These are phyloP conservation scores for Spermophilus dauricus DNA, from an alignment of 2,113 vertebrate genomes.

Conservation along the genomic window DNA sequence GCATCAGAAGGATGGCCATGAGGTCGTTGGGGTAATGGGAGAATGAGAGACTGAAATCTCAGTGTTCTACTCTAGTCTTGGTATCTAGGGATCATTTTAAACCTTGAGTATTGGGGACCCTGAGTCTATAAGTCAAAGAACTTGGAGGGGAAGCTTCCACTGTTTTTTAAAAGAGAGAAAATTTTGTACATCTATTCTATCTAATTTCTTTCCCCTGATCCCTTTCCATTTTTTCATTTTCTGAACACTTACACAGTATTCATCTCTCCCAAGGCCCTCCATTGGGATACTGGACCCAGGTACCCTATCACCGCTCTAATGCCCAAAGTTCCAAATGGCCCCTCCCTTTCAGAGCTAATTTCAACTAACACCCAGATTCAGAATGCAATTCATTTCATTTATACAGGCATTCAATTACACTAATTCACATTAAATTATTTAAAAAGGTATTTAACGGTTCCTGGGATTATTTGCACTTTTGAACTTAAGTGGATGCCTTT, in stretches of 20 bases:
- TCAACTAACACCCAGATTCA: not conserved
- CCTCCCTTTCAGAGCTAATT: not conserved
- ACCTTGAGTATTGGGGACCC: not conserved
- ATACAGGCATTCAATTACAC: not conserved
- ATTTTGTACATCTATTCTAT: not conserved
- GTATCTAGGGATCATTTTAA: not conserved
- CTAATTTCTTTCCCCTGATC: not conserved
- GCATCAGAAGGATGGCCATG: not conserved
- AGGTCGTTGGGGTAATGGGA: not conserved
- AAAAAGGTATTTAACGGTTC: not conserved
- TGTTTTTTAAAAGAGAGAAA: not conserved
- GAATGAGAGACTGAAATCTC: not conserved
- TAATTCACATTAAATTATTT: not conserved
- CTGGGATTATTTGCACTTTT: slow-evolving; percentile 32
- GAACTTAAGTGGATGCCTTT: not conserved
- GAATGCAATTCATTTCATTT: not conserved
- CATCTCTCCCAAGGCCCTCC: not conserved
- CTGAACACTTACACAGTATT: not conserved
- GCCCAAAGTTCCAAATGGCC: not conserved
- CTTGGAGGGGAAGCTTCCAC: not conserved
- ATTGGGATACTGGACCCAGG: not conserved
- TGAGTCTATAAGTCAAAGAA: not conserved
- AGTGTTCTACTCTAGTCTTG: not conserved
- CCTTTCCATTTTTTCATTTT: not conserved
- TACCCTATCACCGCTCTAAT: not conserved